Percentiles rank a stretch among this genome's conserved stretches.
phyloP scores from a whole-genome alignment of 2,888 invertebrate species.

The Dasysyrphus tricinctus region DNA sequence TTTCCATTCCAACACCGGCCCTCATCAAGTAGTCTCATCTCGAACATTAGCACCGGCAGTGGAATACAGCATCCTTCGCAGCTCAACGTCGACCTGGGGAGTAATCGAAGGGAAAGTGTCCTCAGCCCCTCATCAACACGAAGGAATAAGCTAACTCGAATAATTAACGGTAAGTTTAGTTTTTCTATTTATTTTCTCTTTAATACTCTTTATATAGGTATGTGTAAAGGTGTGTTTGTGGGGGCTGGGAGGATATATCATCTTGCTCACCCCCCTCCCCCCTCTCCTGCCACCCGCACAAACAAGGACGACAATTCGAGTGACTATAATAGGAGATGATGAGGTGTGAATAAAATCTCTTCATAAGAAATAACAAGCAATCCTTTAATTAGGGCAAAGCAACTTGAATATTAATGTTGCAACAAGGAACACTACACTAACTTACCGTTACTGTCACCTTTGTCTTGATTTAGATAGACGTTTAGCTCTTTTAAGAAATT shows the following conservation, averaged over 20 bases:
- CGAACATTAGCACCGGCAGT: conserved; percentile 80
- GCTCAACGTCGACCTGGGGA: conserved; percentile 82
- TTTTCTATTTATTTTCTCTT: background rate
- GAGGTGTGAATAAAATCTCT: conserved; percentile 64
- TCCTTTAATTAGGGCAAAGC: conserved; percentile 55
- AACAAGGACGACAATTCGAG: conserved; percentile 70
- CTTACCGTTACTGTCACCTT: conserved; percentile 33
- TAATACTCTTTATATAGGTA: background rate
- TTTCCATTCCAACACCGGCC: conserved; percentile 82
- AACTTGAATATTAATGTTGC: conserved; percentile 51
- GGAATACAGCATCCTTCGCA: conserved; percentile 82
- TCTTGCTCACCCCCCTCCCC: background rate
- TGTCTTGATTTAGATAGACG: conserved; percentile 15
- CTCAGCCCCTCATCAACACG: conserved; percentile 91
- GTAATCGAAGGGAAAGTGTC: conserved; percentile 85
- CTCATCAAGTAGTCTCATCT: conserved; percentile 82
- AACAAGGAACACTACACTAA: conserved; percentile 8
- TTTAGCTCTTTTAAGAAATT: background rate
- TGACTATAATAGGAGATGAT: conserved; percentile 63
- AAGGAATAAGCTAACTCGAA: conserved; percentile 90
- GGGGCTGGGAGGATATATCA: background rate
- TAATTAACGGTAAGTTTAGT: conserved; percentile 87
- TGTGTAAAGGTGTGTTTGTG: conserved; percentile 16
- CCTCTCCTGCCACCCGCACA: background rate
- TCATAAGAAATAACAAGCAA: conserved; percentile 26